Evolutionary conservation across 2,888 invertebrate species (phyloP).

Genomic region (Matsumyia berberina): DNA sequence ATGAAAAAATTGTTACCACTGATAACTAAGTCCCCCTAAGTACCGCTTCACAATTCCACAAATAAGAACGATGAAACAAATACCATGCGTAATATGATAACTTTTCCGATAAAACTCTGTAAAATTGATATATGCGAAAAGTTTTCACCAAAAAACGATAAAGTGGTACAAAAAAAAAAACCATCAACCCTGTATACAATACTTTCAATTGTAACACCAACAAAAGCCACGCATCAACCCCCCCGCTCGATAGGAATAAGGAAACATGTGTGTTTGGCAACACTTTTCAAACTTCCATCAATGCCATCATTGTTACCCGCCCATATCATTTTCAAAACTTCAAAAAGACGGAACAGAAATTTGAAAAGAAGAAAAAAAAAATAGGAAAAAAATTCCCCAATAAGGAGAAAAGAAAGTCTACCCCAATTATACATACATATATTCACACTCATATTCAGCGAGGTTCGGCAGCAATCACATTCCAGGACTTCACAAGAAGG

Average conservation of each 20-base stretch:
- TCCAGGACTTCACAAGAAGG: conserved; percentile 14
- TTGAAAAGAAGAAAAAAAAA: background rate
- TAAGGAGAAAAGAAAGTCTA: conserved; percentile 5
- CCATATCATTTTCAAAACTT: background rate
- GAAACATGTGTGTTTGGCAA: conserved; percentile 27
- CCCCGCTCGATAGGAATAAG: background rate
- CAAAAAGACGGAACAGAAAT: background rate
- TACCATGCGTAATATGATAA: background rate
- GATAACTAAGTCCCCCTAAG: too few relatives aligned
- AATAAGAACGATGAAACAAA: background rate
- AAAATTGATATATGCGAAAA: conserved; percentile 9
- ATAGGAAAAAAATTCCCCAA: background rate
- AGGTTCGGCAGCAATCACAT: background rate
- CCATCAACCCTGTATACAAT: background rate
- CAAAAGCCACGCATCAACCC: background rate
- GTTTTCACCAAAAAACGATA: background rate
- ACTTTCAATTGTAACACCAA: background rate
- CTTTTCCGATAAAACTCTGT: background rate
- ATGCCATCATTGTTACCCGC: conserved; percentile 35
- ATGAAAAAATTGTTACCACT: too few relatives aligned
- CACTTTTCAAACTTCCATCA: conserved; percentile 41
- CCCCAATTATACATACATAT: background rate
- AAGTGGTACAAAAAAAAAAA: background rate
- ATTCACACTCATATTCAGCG: background rate
- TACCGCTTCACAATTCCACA: background rate